phyloP scores from a whole-genome alignment of 2,888 invertebrate species.

The Agrotis puta region DNA sequence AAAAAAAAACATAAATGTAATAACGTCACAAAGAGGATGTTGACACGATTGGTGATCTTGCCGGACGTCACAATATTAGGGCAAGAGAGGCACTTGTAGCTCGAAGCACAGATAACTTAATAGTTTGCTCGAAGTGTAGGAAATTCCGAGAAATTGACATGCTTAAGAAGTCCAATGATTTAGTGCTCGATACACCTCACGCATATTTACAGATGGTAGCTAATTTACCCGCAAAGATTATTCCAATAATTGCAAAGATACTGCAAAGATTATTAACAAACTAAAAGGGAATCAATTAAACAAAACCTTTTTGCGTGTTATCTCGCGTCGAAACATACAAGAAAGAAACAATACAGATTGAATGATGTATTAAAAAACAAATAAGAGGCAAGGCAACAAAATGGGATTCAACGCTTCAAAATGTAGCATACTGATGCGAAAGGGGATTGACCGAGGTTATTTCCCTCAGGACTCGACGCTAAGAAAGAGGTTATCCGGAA shows the following conservation, averaged over 20 bases:
- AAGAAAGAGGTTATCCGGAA: slow-evolving; percentile 65
- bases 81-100: slow-evolving; percentile 18
- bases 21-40: slow-evolving; percentile 14
- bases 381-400: slow-evolving; percentile 44
- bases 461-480: slow-evolving; percentile 74
- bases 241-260: too few relatives aligned
- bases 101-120: not conserved
- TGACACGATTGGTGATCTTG: slow-evolving; percentile 18
- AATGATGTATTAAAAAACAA: slow-evolving; percentile 41
- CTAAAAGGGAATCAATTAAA: slow-evolving; percentile 7
- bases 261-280: too few relatives aligned
- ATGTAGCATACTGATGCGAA: slow-evolving; percentile 70
- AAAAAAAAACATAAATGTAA: slow-evolving; percentile 3
- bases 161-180: slow-evolving; percentile 17
- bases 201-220: slow-evolving; percentile 5
- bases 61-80: slow-evolving; percentile 6
- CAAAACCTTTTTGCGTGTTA: slow-evolving; percentile 9
- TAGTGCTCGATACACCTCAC: slow-evolving; percentile 18
- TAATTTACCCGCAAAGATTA: slow-evolving; percentile 5
- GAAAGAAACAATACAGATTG: slow-evolving; percentile 28
- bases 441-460: slow-evolving; percentile 79
- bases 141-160: slow-evolving; percentile 27
- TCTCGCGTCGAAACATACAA: slow-evolving; percentile 14
- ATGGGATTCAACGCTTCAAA: slow-evolving; percentile 68
- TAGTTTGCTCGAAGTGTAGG: slow-evolving; percentile 1